phyloP scores from a whole-genome alignment of 2,113 vertebrate genomes.

The Lophura nycthemera region DNA sequence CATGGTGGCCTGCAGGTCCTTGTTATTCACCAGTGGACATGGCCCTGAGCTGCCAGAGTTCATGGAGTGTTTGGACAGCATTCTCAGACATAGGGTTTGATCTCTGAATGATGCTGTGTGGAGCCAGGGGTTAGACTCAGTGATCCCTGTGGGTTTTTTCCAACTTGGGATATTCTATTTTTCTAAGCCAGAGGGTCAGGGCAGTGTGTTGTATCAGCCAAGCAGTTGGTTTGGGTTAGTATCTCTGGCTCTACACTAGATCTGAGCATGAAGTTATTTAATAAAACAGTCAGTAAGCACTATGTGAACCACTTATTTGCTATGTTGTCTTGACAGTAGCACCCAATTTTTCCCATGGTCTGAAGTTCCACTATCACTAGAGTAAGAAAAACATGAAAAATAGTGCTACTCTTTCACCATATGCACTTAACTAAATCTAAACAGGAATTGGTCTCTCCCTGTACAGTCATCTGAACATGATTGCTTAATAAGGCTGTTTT shows the following conservation, averaged over 20 bases:
- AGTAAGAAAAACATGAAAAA: background rate
- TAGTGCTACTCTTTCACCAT: background rate
- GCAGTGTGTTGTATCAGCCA: background rate
- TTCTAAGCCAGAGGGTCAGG: background rate
- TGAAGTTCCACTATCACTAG: background rate
- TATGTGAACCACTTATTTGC: background rate
- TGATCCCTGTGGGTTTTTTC: background rate
- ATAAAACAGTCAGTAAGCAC: background rate
- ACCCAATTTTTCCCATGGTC: background rate
- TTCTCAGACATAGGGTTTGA: background rate
- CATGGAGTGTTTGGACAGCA: background rate
- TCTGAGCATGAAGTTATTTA: background rate
- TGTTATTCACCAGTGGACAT: background rate
- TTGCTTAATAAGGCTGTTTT: conserved; percentile 1
- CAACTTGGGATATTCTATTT: background rate
- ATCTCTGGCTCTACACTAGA: background rate
- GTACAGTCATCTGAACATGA: background rate
- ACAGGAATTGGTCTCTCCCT: background rate
- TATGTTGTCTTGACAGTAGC: background rate
- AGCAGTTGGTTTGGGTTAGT: background rate
- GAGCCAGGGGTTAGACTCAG: background rate
- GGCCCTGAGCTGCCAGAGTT: background rate
- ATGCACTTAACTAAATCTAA: background rate
- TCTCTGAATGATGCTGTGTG: background rate
- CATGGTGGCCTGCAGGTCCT: background rate